These are phyloP conservation scores for Drosophila niveifrons DNA, from an alignment of 2,888 invertebrate genomes.

Conservation along the genomic window DNA sequence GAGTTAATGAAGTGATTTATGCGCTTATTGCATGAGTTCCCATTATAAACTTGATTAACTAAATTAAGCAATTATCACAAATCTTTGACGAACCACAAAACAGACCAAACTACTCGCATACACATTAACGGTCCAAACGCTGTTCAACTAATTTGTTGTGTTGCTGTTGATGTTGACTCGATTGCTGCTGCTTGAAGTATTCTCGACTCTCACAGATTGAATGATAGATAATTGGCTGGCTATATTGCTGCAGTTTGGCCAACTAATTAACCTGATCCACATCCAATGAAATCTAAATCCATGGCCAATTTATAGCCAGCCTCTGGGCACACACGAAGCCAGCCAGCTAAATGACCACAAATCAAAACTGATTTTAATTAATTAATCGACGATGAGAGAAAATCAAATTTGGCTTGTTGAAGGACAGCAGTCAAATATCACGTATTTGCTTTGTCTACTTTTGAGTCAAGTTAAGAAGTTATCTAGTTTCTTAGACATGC, in stretches of 20 bases:
- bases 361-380: conserved; percentile 73
- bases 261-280: conserved; percentile 73
- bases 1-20: conserved; percentile 76
- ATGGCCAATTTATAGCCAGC: conserved; percentile 48
- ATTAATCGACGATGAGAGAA: conserved; percentile 40
- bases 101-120: background rate
- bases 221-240: conserved; percentile 62
- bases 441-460: background rate
- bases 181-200: background rate
- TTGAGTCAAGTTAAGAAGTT: conserved; percentile 4
- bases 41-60: conserved; percentile 64
- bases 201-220: conserved; percentile 58
- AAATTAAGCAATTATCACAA: conserved; percentile 77
- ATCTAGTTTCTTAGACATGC: background rate
- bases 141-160: conserved; percentile 35
- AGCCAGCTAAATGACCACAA: conserved; percentile 62
- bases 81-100: conserved; percentile 39
- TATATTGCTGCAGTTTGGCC: conserved; percentile 41
- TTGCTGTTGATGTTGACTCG: conserved; percentile 6
- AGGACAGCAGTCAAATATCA: conserved; percentile 8
- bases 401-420: conserved; percentile 1
- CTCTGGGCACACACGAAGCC: conserved; percentile 17
- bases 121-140: conserved; percentile 17
- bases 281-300: conserved; percentile 49
- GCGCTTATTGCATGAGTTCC: conserved; percentile 72